Conservation (phyloP, 2,113 vertebrate genomes). For the Erinaceus europaeus region DNA sequence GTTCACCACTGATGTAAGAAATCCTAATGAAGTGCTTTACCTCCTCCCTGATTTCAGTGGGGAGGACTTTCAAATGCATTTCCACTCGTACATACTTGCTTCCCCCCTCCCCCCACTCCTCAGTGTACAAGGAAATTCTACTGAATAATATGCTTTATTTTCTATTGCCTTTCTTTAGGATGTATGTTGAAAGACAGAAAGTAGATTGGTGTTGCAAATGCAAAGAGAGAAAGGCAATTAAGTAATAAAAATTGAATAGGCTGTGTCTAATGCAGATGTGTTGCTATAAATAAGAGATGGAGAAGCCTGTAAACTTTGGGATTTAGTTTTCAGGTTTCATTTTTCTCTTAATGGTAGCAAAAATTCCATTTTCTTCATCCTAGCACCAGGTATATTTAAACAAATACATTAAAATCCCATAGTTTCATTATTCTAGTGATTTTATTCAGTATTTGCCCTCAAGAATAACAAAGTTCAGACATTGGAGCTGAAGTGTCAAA, state of each 20-base stretch:
- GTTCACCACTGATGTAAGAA: constrained; percentile 37
- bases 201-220: constrained; percentile 54
- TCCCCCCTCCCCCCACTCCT: too few species aligned
- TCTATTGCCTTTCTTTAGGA: constrained; percentile 57
- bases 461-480: not conserved
- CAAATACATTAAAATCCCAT: not conserved
- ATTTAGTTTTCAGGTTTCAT: not conserved
- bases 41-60: constrained; percentile 61
- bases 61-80: constrained; percentile 64
- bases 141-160: constrained; percentile 62
- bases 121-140: constrained; percentile 48
- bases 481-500: not conserved
- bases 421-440: not conserved
- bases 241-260: constrained; percentile 51
- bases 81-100: constrained; percentile 60
- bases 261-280: constrained; percentile 24
- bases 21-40: constrained; percentile 70
- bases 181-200: constrained; percentile 51
- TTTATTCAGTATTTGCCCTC: not conserved
- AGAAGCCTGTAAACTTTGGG: not conserved
- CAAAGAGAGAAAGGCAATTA: constrained; percentile 61
- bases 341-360: not conserved
- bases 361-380: not conserved
- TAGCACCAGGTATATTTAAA: not conserved
- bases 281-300: constrained; percentile 40